Conservation (phyloP, 1,140 invertebrate genomes). For the Dendrolimus punctatus region DNA sequence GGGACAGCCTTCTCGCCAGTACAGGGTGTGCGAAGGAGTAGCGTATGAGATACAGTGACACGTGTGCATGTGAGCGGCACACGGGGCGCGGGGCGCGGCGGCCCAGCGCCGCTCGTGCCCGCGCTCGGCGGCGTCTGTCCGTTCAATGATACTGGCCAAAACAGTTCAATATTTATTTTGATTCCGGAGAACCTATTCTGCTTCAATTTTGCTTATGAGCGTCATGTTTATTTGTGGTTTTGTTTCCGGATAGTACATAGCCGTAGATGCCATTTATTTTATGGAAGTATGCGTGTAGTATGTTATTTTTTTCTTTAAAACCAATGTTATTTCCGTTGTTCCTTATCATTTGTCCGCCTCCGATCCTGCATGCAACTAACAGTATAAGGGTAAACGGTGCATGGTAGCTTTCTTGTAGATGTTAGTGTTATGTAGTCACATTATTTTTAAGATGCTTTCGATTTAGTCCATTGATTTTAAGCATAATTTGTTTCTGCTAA, state of each 20-base stretch:
- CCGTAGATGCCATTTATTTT: slow-evolving; percentile 61
- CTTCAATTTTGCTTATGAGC: slow-evolving; percentile 69
- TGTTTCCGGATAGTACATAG: slow-evolving; percentile 34
- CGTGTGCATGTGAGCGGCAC: slow-evolving; percentile 36
- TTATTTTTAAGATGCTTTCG: slow-evolving; percentile 52
- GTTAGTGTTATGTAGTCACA: slow-evolving; percentile 32
- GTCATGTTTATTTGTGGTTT: slow-evolving; percentile 66
- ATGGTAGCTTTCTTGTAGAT: slow-evolving; percentile 52
- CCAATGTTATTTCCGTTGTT: slow-evolving; percentile 67
- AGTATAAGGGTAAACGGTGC: slow-evolving; percentile 41
- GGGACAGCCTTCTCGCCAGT: slow-evolving; percentile 60
- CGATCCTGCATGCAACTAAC: slow-evolving; percentile 59
- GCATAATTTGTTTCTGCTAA: slow-evolving; percentile 5
- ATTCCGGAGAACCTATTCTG: slow-evolving; percentile 72
- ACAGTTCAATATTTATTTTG: slow-evolving; percentile 63
- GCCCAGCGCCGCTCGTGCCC: neutral
- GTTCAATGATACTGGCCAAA: slow-evolving; percentile 67
- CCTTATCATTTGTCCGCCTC: slow-evolving; percentile 44
- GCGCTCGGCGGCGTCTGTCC: slow-evolving; percentile 32
- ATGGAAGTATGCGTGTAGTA: slow-evolving; percentile 57
- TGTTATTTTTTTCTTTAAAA: slow-evolving; percentile 52
- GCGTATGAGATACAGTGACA: slow-evolving; percentile 18
- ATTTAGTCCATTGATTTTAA: slow-evolving; percentile 34
- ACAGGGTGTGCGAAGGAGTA: slow-evolving; percentile 35
- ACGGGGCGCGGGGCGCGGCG: neutral